Conservation (phyloP, 2,113 vertebrate species). For the Myotis yumanensis region DNA sequence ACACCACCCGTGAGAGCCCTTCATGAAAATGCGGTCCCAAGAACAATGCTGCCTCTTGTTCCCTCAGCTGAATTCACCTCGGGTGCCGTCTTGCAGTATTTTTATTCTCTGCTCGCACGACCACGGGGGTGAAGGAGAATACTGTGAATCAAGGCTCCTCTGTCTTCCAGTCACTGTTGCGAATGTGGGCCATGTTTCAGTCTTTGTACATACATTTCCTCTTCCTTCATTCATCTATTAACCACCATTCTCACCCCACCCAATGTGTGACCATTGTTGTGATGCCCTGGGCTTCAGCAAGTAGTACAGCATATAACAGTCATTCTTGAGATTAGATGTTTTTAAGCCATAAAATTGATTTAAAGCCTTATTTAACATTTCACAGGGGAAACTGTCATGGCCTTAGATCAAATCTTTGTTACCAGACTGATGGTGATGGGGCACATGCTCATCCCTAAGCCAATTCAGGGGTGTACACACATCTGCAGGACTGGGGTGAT, state of each 20-base stretch:
- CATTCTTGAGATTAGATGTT: background rate
- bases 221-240: background rate
- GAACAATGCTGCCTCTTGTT: constrained; percentile 5
- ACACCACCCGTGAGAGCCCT: background rate
- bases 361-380: background rate
- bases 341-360: background rate
- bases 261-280: background rate
- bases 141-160: background rate
- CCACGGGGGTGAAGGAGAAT: background rate
- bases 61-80: background rate
- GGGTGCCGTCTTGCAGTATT: background rate
- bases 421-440: no score
- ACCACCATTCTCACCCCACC: background rate
- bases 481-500: fast-evolving
- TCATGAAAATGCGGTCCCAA: background rate
- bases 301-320: background rate
- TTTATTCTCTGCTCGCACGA: background rate
- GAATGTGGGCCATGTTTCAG: background rate
- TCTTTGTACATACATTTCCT: background rate
- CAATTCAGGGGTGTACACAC: background rate
- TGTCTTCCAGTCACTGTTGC: background rate
- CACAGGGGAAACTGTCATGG: background rate
- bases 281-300: background rate
- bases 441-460: background rate
- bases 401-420: background rate